Conservation (phyloP, 1,140 invertebrate genomes). For the Epicauta chinensis region DNA sequence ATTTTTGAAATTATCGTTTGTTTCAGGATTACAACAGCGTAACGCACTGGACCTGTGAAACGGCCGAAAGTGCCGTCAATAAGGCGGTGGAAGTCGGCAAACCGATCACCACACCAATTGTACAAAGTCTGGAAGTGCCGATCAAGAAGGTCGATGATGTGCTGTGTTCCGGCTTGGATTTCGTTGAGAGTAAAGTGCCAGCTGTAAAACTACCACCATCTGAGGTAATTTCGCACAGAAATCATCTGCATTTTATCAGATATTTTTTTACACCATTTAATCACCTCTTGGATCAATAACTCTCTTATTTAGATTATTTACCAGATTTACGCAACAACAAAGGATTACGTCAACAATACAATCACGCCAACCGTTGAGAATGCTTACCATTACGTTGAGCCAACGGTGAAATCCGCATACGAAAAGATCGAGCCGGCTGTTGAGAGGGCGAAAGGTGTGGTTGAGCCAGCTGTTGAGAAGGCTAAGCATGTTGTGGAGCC, state of each 20-base stretch:
- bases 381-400: constrained; percentile 22
- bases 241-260: neutral
- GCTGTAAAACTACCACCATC: constrained; percentile 44
- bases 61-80: constrained; percentile 49
- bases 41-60: constrained; percentile 50
- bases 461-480: constrained; percentile 34
- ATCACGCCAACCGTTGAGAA: constrained; percentile 30
- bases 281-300: neutral
- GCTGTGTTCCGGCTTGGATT: constrained; percentile 46
- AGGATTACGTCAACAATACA: constrained; percentile 48
- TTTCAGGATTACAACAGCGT: constrained; percentile 50
- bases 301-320: constrained; percentile 34
- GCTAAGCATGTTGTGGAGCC: constrained; percentile 32
- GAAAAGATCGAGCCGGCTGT: constrained; percentile 26
- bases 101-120: constrained; percentile 45
- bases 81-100: constrained; percentile 45
- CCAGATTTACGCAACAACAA: constrained; percentile 52
- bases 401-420: constrained; percentile 31
- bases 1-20: constrained; percentile 8
- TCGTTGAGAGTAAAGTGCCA: constrained; percentile 46
- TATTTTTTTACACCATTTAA: neutral
- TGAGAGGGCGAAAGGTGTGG: constrained; percentile 20
- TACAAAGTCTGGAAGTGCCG: constrained; percentile 44
- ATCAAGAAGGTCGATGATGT: constrained; percentile 46
- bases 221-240: too few relatives aligned